Conservation (phyloP, 2,888 invertebrate species). For the Caenorhabditis panamensis region DNA sequence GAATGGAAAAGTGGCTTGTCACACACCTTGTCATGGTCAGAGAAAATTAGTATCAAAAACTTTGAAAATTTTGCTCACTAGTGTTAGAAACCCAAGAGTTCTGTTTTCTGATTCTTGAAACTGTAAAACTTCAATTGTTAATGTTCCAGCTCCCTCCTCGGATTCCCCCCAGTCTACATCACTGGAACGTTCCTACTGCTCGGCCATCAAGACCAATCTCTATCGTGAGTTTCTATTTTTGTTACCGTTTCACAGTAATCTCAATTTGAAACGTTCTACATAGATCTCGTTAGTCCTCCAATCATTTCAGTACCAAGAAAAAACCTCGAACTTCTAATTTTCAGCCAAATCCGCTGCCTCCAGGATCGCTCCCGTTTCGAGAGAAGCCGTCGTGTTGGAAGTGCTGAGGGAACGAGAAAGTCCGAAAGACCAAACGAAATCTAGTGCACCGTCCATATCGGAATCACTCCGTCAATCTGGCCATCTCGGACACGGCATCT, state of each 20-base stretch:
- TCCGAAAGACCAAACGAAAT: slow-evolving; percentile 17
- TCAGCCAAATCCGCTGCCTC: slow-evolving; percentile 9
- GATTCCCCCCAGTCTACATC: not conserved
- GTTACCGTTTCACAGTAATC: not conserved
- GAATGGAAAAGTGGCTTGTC: too few species aligned
- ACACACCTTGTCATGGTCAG: too few species aligned
- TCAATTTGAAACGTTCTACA: too few species aligned
- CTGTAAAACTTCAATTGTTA: too few species aligned
- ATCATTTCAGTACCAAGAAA: too few species aligned
- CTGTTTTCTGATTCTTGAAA: not conserved
- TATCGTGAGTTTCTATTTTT: not conserved
- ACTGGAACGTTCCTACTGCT: not conserved
- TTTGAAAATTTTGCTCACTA: not conserved
- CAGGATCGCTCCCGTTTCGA: not conserved
- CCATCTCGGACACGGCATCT: not conserved
- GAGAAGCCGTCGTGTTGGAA: slow-evolving; percentile 16
- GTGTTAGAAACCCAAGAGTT: too few species aligned
- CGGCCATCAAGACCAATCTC: not conserved
- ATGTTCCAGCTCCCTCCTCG: not conserved
- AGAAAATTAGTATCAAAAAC: too few species aligned
- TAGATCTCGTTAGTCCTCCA: too few species aligned
- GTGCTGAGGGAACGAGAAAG: slow-evolving; percentile 35
- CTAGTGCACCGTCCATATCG: too few species aligned
- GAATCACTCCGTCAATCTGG: not conserved
- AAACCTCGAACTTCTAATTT: not conserved